Base-by-base conservation (phyloP, 2,888 invertebrate species). In the Callimorpha dominula region DNA sequence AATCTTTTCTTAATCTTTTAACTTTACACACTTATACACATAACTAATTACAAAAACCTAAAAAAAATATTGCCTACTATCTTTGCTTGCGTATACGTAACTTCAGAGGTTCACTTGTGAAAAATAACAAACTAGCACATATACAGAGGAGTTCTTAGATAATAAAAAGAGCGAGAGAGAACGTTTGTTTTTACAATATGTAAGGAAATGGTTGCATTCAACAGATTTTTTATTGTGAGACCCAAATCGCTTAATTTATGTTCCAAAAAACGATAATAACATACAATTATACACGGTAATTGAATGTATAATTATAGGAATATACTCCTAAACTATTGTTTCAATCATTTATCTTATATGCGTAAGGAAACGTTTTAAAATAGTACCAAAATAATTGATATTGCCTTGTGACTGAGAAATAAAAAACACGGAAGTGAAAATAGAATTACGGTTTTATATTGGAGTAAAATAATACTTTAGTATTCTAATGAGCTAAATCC, bases 401-500 rank as follows among this genome's bases (percentile, higher is more conserved):
- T 76, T 81, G 76, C 86, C 83, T 86, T 83, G 85, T 72, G 71
- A 77, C 72, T 82, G 83, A 85, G 85, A 87, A 86, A 87, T 85
- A 87, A 86, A 88, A 84, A 77, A 89, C 78, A 82, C 84, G 87
- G 85, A 88, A 85, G 84, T 87, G 86, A 88, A 87, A 86, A 86
- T 84, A 81, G 8, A 81, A 78, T 85, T 84, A 77, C 87, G 86
- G 88, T 54, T 46, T 40, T 54, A 46, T 31, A 42, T 40, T 72
- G 52, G 9, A n/a, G 9, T 57, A 60, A 60, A 65, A 71, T 57
- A 71, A 49, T 49, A 40, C 12, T 49, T 65, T n/a, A 65, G n/a
- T 71, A 50, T 71, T 65, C 65, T 70, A 65, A 65, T 57, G 46
- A 54, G 9, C 43, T 46, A 43, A 9, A 43, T 43, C 43, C 9